Base-by-base conservation (phyloP, 2,888 invertebrate genomes). In the Euclidia mi region DNA sequence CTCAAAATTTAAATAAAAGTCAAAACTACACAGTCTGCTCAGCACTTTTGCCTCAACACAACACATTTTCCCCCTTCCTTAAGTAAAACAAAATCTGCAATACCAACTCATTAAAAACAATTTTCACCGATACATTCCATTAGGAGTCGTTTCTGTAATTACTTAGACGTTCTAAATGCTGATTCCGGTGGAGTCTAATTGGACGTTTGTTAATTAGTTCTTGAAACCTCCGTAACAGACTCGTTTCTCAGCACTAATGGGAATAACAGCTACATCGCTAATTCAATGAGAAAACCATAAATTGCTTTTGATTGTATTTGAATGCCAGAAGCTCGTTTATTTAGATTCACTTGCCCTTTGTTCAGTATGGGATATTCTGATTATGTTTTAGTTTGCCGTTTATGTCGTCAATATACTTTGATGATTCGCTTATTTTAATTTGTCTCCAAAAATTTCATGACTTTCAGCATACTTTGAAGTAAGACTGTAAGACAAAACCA, bases 151-250 rank as follows among this genome's bases (percentile, higher is more conserved):
- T 43, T 44, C 18, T 60, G 48, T 69, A 62, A 64, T 64, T 70
- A 72, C 64, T 61, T 59, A 67, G 56, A 58, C 40, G 45, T 51
- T 61, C 50, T 63, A 56, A 68, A 56, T 59, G 63, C 65, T 65
- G 73, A 68, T 71, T 64, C 53, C 51, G 20, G 40, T 41, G 42
- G 42, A 51, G 40, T 57, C 67, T 73, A 73, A 73, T 73, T 73
- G 65, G 70, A 61, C 50, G 58, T 47, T 67, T 61, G 73, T 65
- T 73, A 73, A 73, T 73, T 68, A 73, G 71, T 68, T 73, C 73
- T 73, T 71, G 71, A 71, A 73, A 73, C 59, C 66, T 67, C 37
- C 52, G 56, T 67, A 73, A 73, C 70, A 55, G 64, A 59, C 61
- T 73, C 57, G 65, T 68, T 71, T 47, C 56, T 61, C 49, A 58